Evolutionary conservation across 1,140 invertebrate genomes (phyloP), one percentile per base, ranked within the genome.

Genomic region (Hetaerina americana): DNA sequence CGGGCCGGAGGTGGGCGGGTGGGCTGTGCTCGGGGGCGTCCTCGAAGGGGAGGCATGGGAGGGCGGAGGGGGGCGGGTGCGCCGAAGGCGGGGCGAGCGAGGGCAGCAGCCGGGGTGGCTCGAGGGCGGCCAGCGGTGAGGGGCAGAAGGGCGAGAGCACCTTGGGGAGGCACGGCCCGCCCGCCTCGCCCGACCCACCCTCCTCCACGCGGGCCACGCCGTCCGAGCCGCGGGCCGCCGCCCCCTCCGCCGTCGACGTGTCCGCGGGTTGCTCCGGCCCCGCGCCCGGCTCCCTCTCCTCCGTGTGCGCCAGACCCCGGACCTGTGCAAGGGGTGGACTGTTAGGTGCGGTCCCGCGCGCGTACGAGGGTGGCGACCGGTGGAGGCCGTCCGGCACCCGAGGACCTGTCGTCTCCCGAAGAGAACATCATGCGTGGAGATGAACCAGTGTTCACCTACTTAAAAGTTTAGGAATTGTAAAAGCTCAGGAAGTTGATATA

Each of bases 241-340:
- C 85, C 67, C 86, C 86, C 27, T 85, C 84, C 0, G 87, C 84
- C 8, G 84, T 84, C 76, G 83, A 78, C 73, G 67, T 73, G 0
- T 77, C 75, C 12, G 75, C 78, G 76, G 86, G 82, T n/a, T 87
- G 86, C 15, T 85, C 86, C 10, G 85, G 84, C 2, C 86, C 86
- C 28, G 89, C 87, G 70, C n/a, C n/a, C n/a, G 70, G 69, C 18
- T 49, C 71, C 72, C 22, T 69, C n/a, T 27, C 82, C 73, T 90
- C 88, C 71, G 90, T 89, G 72, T 90, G 88, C 0, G 90, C 89
- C 29, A 93, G 79, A 0, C 91, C 91, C 24, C 91, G 85, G 24
- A 94, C 88, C 79, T 81, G 68, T 0, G 75, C 73, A 25, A 57
- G 22, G 5, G 68, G 12, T 57, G 49, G 49, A 22, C 22, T 57